Percentiles rank a stretch among this genome's conserved stretches.
phyloP scores from a whole-genome alignment of 2,113 vertebrate genomes.

The Notothenia coriiceps region DNA sequence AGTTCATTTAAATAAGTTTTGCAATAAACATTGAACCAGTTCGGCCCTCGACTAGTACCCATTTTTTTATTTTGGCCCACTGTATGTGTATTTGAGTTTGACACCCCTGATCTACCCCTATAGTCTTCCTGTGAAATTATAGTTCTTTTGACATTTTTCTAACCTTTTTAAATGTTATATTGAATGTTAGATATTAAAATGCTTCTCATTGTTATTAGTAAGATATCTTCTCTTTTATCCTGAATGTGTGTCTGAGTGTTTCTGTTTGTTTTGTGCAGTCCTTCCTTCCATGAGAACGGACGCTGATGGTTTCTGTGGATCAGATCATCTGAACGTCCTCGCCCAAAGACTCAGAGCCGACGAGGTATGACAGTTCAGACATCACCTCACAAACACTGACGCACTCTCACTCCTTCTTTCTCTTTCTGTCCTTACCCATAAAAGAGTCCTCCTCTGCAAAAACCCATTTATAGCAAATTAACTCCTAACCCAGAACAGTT shows the following conservation, averaged over 20 bases:
- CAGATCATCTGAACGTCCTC: slow-evolving; percentile 65
- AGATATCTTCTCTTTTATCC: neutral
- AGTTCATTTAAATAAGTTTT: too few relatives aligned
- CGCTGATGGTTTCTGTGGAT: slow-evolving; percentile 74
- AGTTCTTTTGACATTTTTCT: too few relatives aligned
- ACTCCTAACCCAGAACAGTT: slow-evolving; percentile 7
- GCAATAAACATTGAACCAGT: too few relatives aligned
- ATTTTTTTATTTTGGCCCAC: too few relatives aligned
- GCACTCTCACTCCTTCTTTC: neutral
- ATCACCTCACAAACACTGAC: slow-evolving; percentile 30
- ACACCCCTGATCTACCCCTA: too few relatives aligned
- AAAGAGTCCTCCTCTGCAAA: slow-evolving; percentile 2
- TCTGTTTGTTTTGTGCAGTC: slow-evolving; percentile 59
- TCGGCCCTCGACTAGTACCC: too few relatives aligned
- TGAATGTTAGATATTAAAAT: too few relatives aligned
- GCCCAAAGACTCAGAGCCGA: slow-evolving; percentile 53
- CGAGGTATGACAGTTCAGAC: slow-evolving; percentile 70
- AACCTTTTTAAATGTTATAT: too few relatives aligned
- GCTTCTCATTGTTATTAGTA: too few relatives aligned
- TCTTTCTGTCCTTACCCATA: neutral
- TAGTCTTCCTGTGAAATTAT: too few relatives aligned
- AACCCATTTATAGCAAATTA: slow-evolving; percentile 14
- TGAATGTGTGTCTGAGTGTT: neutral
- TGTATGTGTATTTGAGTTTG: too few relatives aligned
- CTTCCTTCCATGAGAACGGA: slow-evolving; percentile 38